phyloP scores from a whole-genome alignment of 2,113 vertebrate species.

The Lophotis ruficrista region DNA sequence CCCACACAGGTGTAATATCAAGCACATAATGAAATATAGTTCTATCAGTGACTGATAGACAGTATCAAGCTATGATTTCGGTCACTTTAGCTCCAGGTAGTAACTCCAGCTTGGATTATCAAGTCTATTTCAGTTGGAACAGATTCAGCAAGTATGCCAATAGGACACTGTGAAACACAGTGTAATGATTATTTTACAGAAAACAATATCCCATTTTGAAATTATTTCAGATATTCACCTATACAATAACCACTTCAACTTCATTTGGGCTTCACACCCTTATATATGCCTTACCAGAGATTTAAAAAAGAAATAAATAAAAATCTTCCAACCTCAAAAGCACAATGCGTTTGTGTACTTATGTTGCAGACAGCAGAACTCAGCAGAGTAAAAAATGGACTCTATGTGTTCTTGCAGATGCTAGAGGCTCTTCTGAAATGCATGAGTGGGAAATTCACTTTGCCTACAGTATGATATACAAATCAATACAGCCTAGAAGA shows the following conservation, averaged over 20 bases:
- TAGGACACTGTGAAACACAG: neutral
- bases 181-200: neutral
- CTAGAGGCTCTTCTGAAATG: neutral
- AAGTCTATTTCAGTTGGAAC: neutral
- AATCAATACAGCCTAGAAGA: neutral
- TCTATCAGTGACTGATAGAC: neutral
- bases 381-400: neutral
- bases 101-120: neutral
- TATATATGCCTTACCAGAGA: neutral
- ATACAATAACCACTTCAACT: neutral
- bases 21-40: neutral
- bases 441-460: neutral
- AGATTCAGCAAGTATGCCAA: neutral
- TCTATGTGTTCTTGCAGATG: neutral
- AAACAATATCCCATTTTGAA: neutral
- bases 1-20: neutral
- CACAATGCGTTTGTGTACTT: accelerated
- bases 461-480: neutral
- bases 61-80: neutral
- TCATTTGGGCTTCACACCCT: neutral
- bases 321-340: neutral
- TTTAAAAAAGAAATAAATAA: neutral
- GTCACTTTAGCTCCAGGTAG: neutral
- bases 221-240: neutral
- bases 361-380: neutral